Percentiles rank a stretch among this genome's conserved stretches.
phyloP scores from a whole-genome alignment of 2,113 vertebrate species.

The Neogobius melanostomus region DNA sequence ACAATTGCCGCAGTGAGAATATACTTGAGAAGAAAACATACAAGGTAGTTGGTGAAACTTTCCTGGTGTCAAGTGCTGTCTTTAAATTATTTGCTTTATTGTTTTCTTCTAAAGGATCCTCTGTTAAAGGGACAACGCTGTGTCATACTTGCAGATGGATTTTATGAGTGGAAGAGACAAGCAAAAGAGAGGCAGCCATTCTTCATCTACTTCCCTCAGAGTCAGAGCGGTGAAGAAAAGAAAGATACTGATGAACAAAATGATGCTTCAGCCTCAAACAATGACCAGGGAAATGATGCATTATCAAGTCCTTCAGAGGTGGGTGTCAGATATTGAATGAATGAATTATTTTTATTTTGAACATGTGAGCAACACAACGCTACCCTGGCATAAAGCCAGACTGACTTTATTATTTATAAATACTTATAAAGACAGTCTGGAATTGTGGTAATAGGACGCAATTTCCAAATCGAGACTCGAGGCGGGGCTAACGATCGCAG shows the following conservation, averaged over 20 bases:
- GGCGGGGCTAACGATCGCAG: too few relatives aligned
- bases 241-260: background rate
- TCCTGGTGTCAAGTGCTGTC: background rate
- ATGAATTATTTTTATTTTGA: background rate
- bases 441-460: too few relatives aligned
- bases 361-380: background rate
- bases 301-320: slow-evolving; percentile 35
- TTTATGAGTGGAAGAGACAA: slow-evolving; percentile 89
- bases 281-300: slow-evolving; percentile 6
- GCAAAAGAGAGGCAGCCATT: slow-evolving; percentile 85
- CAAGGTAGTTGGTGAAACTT: slow-evolving; percentile 76
- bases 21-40: slow-evolving; percentile 88
- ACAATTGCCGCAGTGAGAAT: slow-evolving; percentile 92
- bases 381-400: too few relatives aligned
- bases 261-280: background rate
- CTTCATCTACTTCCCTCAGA: slow-evolving; percentile 94
- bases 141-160: slow-evolving; percentile 93
- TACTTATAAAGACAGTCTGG: too few relatives aligned
- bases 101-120: slow-evolving; percentile 76
- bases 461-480: too few relatives aligned
- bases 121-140: slow-evolving; percentile 89
- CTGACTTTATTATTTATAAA: too few relatives aligned
- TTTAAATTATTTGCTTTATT: background rate
- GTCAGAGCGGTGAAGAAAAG: slow-evolving; percentile 10
- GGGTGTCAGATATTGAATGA: slow-evolving; percentile 3